These are phyloP conservation scores for Cheilosia scutellata DNA, from an alignment of 2,888 invertebrate genomes.

Conservation along the genomic window DNA sequence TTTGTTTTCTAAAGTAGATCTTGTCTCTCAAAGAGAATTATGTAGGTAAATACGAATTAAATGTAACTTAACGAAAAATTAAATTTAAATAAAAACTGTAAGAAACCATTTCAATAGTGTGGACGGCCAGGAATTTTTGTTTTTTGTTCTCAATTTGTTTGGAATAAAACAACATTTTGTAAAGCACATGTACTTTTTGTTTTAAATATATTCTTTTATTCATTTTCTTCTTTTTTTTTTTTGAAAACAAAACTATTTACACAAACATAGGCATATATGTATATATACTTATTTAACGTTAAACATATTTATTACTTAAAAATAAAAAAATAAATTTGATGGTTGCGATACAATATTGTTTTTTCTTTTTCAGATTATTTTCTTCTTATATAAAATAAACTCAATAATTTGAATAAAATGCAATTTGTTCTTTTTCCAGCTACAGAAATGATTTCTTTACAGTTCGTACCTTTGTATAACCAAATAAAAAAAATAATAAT, in stretches of 20 bases:
- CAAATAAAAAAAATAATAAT: conserved; percentile 27
- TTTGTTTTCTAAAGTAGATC: not conserved
- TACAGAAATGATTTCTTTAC: conserved; percentile 81
- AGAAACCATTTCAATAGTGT: conserved; percentile 74
- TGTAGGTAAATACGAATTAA: conserved; percentile 13
- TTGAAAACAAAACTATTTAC: conserved; percentile 71
- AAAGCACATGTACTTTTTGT: conserved; percentile 51
- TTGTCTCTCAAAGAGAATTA: not conserved
- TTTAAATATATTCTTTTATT: conserved; percentile 52
- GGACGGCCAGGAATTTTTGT: conserved; percentile 5
- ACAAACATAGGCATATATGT: conserved; percentile 56
- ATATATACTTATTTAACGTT: conserved; percentile 50
- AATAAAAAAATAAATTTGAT: conserved; percentile 45
- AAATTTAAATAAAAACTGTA: conserved; percentile 64
- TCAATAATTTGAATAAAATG: conserved; percentile 33
- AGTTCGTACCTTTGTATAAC: conserved; percentile 62
- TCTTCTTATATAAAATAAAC: conserved; percentile 62
- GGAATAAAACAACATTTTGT: conserved; percentile 67
- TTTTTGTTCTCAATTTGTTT: not conserved
- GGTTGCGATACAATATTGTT: conserved; percentile 50
- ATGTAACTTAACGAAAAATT: conserved; percentile 41
- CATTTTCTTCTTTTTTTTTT: conserved; percentile 8
- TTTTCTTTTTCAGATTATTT: conserved; percentile 13
- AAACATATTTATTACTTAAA: conserved; percentile 58
- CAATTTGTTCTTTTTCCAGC: conserved; percentile 64